Evolutionary conservation across 2,888 invertebrate species (phyloP), one percentile per base, ranked within the genome.

Genomic region (Zaprionus bogoriensis): DNA sequence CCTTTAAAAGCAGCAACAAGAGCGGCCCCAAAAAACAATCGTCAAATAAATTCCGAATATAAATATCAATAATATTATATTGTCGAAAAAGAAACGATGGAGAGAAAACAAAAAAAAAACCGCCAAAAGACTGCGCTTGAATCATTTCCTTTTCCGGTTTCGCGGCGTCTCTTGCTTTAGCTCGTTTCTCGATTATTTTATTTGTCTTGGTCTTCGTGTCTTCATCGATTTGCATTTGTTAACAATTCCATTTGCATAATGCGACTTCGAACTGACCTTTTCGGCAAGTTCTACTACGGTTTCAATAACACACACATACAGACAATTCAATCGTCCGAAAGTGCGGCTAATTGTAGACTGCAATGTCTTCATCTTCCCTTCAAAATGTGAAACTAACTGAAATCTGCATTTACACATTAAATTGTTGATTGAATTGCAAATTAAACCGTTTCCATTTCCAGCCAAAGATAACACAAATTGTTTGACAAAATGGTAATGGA

Each of bases 141-240:
- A 70, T 81, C 84, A 82, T 82, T 82, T 82, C 84, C 84, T 81
- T 82, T 82, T 82, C 82, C 82, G 84, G 84, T 84, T 80, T 74
- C 41, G 53, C 50, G 67, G 55, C 58, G 64, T 69, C 57, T 65
- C 53, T 61, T 63, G 51, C 53, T 59, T 22, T 38, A 22, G 25
- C 45, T 58, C 30, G 41, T 42, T 65, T 62, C 65, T 65, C 42
- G n/a, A n/a, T 28, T 64, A 10, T 48, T 36, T 28, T 38, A 22
- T 53, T 22, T 27, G 14, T 39, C n/a, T 64, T 59, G 10, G 54
- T 30, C 25, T 27, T 19, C n/a, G n/a, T 20, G 19, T 36, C 44
- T 44, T 62, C 58, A 67, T 63, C 62, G 69, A 75, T 78, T 81
- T 74, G 77, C 78, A 77, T 77, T 64, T 50, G 42, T 71, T 65